Base-by-base conservation (phyloP, 2,888 invertebrate genomes). In the Hoplodrina blanda region DNA sequence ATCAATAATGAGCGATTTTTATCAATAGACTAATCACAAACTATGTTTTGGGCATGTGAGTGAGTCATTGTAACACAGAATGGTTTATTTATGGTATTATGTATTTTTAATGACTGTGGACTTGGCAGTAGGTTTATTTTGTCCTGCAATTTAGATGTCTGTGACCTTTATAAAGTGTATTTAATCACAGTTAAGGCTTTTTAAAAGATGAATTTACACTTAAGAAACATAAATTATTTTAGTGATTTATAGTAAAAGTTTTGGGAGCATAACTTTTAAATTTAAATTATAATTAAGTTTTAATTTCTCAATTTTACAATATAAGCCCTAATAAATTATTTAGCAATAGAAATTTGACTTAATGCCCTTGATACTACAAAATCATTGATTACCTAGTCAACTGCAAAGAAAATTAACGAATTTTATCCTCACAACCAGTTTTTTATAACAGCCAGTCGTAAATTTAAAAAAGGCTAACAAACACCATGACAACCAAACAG, bases 401-500 rank as follows among this genome's bases (percentile, higher is more conserved):
- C 8, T 37, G 8, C 1, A 1, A 8, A 7, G 1, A 37, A 37
- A 37, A n/a, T n/a, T 37, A 8, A 8, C 37, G 37, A 0, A 37
- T 37, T 7, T 37, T 37, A 37, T 37, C 7, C 1, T 1, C 37
- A 37, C 8, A 33, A 0, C 33, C 33, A 33, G 33, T 33, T 10
- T 37, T 37, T 37, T 37, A 2, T 10, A 10, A 10, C 10, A 41
- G 13, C 8, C 17, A 33, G 2, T 7, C n/a, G 5, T 44, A 33
- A 44, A 44, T 52, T 0, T 25, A 53, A 69, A 41, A 33, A 8
- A 56, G 46, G 1, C 2, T 46, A 50, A n/a, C 52, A 53, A 37
- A 11, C 25, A 25, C 13, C 25, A 73, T 73, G 4, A 70, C 46
- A 20, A 74, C 6, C 13, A 4, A 20, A 71, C 50, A 62, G 4